Base-by-base conservation (phyloP, 2,888 invertebrate species). In the Aplocera efformata region DNA sequence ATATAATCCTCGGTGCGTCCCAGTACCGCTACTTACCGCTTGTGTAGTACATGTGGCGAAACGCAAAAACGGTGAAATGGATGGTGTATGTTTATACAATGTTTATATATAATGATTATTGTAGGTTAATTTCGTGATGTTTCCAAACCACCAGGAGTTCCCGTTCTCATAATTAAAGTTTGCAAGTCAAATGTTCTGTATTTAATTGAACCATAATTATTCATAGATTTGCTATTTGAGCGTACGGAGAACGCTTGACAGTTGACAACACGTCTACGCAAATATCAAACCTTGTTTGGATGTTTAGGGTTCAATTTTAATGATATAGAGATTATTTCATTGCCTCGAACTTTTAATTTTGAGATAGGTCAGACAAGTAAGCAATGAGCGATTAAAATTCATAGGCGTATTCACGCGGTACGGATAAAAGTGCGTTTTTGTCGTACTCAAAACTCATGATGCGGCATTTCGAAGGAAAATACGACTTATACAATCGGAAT, bases 91-190 rank as follows among this genome's bases (percentile, higher is more conserved):
- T 83, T 79, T 81, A 82, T 82, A 81, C 77, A 79, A 48, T 46
- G 77, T 83, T 79, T 85, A 84, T 84, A 82, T 83, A 82, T 83
- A 82, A 80, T 80, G 81, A 81, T 73, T 83, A 84, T 82, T 63
- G 69, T 86, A 86, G 83, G 81, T 81, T 86, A 85, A 82, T 82
- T 79, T 83, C 74, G 83, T 82, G 84, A 79, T 80, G 84, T 82
- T 74, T 75, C 72, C 72, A 67, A 50, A 68, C 69, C 64, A 36
- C 24, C 22, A 29, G 28, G 29, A 33, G n/a, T n/a, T n/a, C n/a
- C n/a, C n/a, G n/a, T n/a, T n/a, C n/a, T n/a, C n/a, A n/a, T n/a
- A n/a, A n/a, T n/a, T n/a, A n/a, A n/a, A n/a, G n/a, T n/a, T n/a
- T n/a, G n/a, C n/a, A n/a, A n/a, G n/a, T n/a, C n/a, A n/a, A n/a